Conservation (phyloP, 2,888 invertebrate species). For the Seira sanloemensis region DNA sequence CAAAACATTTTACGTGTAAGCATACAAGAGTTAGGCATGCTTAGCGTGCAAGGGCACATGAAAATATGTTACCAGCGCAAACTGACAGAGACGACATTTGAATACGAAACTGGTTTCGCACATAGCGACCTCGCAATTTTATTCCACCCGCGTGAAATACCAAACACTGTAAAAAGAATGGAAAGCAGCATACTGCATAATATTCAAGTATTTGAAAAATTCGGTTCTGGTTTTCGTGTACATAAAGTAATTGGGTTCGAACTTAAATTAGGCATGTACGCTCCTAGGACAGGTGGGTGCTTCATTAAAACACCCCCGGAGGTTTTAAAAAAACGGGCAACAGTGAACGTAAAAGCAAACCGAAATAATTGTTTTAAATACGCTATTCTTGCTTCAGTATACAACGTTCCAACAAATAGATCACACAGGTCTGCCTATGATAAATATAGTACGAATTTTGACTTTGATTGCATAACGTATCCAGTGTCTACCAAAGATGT, state of each 20-base stretch:
- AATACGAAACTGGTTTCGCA: not conserved
- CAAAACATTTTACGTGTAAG: not conserved
- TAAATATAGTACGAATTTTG: not conserved
- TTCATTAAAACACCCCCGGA: not conserved
- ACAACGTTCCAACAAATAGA: not conserved
- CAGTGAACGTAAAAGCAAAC: not conserved
- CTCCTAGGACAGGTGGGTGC: not conserved
- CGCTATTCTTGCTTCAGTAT: constrained; percentile 4
- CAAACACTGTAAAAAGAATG: not conserved
- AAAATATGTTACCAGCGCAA: not conserved
- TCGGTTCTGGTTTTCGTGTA: not conserved
- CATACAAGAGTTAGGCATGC: not conserved
- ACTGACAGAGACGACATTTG: not conserved
- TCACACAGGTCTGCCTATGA: not conserved
- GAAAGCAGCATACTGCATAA: not conserved
- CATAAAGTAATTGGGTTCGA: not conserved
- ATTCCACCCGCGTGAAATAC: not conserved
- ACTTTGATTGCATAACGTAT: constrained; percentile 18
- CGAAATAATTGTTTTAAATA: constrained; percentile 21
- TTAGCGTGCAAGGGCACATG: not conserved
- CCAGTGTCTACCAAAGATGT: not conserved
- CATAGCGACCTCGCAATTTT: not conserved
- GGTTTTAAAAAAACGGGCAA: not conserved
- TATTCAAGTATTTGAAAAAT: not conserved
- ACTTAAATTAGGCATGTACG: not conserved